A percentile compares a stretch with the other conserved stretches of the same genome.
phyloP scores from a whole-genome alignment of 2,797 vertebrate species.

The Salarias fasciatus region DNA sequence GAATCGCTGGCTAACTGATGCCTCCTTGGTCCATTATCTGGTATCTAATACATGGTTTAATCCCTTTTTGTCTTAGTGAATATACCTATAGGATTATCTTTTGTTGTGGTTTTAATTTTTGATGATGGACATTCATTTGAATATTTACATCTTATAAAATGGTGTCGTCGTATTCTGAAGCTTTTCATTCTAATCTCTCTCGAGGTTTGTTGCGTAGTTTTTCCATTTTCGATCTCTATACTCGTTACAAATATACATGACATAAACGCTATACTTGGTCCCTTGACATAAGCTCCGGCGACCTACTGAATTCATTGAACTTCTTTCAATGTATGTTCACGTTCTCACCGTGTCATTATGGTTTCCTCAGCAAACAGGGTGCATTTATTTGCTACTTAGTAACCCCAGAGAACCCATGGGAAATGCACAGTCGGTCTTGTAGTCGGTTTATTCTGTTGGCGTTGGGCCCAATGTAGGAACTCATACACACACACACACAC shows the following conservation, averaged over 20 bases:
- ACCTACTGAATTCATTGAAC: conserved; percentile 25
- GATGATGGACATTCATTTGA: too few relatives aligned
- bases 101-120: too few relatives aligned
- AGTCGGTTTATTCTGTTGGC: conserved; percentile 61
- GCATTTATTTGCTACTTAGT: conserved; percentile 50
- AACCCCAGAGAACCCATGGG: conserved; percentile 61
- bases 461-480: conserved; percentile 53
- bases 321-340: conserved; percentile 13
- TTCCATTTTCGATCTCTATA: conserved; percentile 6
- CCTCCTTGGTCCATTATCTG: too few relatives aligned
- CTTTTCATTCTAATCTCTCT: too few relatives aligned
- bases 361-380: conserved; percentile 27
- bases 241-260: conserved; percentile 22
- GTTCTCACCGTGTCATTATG: conserved; percentile 31
- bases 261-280: conserved; percentile 11
- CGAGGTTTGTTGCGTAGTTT: background rate
- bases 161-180: too few relatives aligned
- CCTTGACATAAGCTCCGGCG: conserved; percentile 25
- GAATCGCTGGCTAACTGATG: too few relatives aligned
- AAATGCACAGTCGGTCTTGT: conserved; percentile 55
- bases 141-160: too few relatives aligned
- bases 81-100: too few relatives aligned
- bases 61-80: too few relatives aligned
- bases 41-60: too few relatives aligned
- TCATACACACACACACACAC: conserved; percentile 41